These are phyloP conservation scores for Myanophis thanlyinensis DNA, from an alignment of 2,113 vertebrate genomes.

Conservation along the genomic window DNA sequence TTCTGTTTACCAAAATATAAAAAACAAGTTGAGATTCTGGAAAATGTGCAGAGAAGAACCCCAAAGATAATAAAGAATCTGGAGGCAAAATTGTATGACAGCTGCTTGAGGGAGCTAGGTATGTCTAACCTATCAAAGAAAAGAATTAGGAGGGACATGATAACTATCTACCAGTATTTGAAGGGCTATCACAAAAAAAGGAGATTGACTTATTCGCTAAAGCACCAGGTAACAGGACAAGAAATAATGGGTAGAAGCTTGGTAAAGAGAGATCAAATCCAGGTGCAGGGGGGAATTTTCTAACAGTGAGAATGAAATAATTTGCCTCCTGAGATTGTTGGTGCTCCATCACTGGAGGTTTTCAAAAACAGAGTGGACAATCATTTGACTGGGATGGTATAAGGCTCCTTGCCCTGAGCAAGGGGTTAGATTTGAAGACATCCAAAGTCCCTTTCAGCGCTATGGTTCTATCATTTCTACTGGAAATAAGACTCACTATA, in stretches of 20 bases:
- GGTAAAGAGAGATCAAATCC: not conserved
- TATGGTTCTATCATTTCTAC: not conserved
- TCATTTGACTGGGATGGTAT: not conserved
- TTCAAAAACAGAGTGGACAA: not conserved
- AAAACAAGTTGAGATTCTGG: not conserved
- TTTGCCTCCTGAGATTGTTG: not conserved
- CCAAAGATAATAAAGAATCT: not conserved
- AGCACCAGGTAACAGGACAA: not conserved
- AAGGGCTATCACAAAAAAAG: not conserved
- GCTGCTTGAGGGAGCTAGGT: not conserved
- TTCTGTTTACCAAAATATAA: not conserved
- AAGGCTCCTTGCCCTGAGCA: not conserved
- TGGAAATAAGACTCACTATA: not conserved
- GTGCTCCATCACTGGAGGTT: not conserved
- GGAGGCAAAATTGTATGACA: not conserved
- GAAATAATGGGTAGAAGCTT: not conserved
- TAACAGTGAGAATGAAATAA: not conserved
- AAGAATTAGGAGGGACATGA: not conserved
- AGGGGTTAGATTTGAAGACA: not conserved
- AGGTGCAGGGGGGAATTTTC: not conserved
- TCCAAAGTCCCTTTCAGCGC: not conserved
- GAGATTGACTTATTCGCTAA: not conserved
- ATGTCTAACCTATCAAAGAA: not conserved
- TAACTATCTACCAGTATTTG: not conserved
- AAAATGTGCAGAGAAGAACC: not conserved